Evolutionary conservation across 2,797 vertebrate genomes (phyloP), one percentile per base, ranked within the genome.

Genomic region (Acridotheres tristis): DNA sequence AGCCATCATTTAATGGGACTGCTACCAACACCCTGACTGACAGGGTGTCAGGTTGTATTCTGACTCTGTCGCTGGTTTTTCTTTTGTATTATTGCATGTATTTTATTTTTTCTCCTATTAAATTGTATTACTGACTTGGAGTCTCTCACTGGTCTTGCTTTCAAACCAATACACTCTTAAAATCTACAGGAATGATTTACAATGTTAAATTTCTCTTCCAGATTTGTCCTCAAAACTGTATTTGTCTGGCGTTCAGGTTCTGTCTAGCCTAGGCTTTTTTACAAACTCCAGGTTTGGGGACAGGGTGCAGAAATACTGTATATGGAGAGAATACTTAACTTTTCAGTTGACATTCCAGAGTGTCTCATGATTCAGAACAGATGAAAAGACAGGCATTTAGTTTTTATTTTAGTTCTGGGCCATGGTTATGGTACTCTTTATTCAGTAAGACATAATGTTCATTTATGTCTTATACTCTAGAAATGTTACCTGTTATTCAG

Each of bases 281-380:
- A 53, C 26, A 63, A 53, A 61, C 10, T 61, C 25, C 66, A 69
- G 21, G 59, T 36, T 8, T 11, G 5, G 5, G 20, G 2, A 5
- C 5, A 36, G 20, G 15, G 19, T 1, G 2, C 1, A 2, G 25
- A 29, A 34, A 16, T 7, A 48, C 30, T 50, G 10, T 40, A n/a
- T 9, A 75, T 23, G 22, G 54, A 78, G 8, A 75, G n/a, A 75
- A 72, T 42, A 55, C 2, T 18, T 55, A 50, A 55, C 17, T 51
- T 90, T 55, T 62, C 34, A 48, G 26, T 9, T 76, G 55, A n/a
- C 51, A 71, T 90, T 89, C 40, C 86, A 66, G 25, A 50, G 27
- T 36, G 34, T 71, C 73, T 75, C 68, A 50, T 27, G 58, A 84
- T 68, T 72, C 32, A 88, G 65, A 90, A 77, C 40, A 92, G 47